A percentile compares a stretch with the other conserved stretches of the same genome.
phyloP scores from a whole-genome alignment of 2,888 invertebrate species.

The Cyclophora albipunctata region DNA sequence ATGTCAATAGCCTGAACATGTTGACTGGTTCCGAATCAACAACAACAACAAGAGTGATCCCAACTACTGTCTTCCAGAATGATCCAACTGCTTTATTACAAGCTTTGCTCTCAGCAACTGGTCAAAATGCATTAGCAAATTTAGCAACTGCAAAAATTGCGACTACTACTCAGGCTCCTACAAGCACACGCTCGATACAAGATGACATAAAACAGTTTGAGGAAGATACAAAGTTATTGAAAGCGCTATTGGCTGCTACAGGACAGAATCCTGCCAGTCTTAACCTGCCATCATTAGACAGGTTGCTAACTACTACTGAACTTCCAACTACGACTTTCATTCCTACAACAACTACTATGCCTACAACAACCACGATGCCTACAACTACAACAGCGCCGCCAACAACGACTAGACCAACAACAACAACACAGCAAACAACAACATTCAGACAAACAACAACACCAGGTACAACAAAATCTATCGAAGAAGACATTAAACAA shows the following conservation, averaged over 20 bases:
- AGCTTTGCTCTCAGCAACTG: slow-evolving; percentile 43
- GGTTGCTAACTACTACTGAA: slow-evolving; percentile 32
- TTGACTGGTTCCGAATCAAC: slow-evolving; percentile 24
- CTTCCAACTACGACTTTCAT: slow-evolving; percentile 24
- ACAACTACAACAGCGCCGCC: slow-evolving; percentile 26
- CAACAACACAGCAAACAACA: slow-evolving; percentile 28
- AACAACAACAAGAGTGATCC: slow-evolving; percentile 24
- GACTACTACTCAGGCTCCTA: slow-evolving; percentile 29
- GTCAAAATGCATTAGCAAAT: slow-evolving; percentile 31
- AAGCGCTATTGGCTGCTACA: slow-evolving; percentile 61
- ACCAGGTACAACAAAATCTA: slow-evolving; percentile 37
- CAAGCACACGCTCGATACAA: slow-evolving; percentile 54
- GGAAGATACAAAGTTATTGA: slow-evolving; percentile 61
- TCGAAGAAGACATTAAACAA: slow-evolving; percentile 52
- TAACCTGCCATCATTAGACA: slow-evolving; percentile 51
- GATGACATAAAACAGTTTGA: slow-evolving; percentile 65
- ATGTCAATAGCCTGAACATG: slow-evolving; percentile 30
- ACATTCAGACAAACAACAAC: slow-evolving; percentile 17
- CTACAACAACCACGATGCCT: slow-evolving; percentile 25
- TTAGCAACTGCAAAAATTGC: slow-evolving; percentile 25
- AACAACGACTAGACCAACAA: slow-evolving; percentile 26
- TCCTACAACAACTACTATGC: slow-evolving; percentile 21
- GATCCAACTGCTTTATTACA: slow-evolving; percentile 49
- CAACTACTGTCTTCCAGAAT: slow-evolving; percentile 22
- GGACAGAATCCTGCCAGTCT: slow-evolving; percentile 57